These are phyloP conservation scores for Rhincodon typus DNA, from an alignment of 2,797 vertebrate genomes.

Conservation along the genomic window DNA sequence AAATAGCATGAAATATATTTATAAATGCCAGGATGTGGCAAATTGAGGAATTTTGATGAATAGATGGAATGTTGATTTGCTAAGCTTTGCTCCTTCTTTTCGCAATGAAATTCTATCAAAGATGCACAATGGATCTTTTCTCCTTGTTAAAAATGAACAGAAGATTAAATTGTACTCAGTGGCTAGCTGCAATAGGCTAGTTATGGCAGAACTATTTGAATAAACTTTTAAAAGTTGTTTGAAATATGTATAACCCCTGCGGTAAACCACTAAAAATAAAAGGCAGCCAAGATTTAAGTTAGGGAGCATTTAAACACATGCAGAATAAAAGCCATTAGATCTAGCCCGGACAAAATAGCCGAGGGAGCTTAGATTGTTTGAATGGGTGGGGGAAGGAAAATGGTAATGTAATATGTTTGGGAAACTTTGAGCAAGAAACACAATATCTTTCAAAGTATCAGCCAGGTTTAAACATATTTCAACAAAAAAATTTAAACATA, in stretches of 20 bases:
- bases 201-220: background rate
- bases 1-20: background rate
- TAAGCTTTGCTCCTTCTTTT: slow-evolving; percentile 2
- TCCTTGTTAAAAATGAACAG: slow-evolving; percentile 10
- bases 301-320: background rate
- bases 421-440: background rate
- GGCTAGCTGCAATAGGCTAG: background rate
- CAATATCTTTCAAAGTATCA: background rate
- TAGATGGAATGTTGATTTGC: background rate
- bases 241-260: background rate
- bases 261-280: background rate
- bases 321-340: background rate
- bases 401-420: background rate
- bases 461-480: background rate
- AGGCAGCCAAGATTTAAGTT: background rate
- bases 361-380: background rate
- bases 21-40: background rate
- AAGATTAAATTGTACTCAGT: background rate
- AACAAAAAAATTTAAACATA: background rate
- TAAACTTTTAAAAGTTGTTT: background rate
- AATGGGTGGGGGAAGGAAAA: background rate
- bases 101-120: background rate
- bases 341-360: background rate
- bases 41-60: slow-evolving; percentile 20
- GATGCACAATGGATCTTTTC: slow-evolving; percentile 17